Evolutionary conservation across 2,888 invertebrate genomes (phyloP), one percentile per base, ranked within the genome.

Genomic region (Tipula helvola): DNA sequence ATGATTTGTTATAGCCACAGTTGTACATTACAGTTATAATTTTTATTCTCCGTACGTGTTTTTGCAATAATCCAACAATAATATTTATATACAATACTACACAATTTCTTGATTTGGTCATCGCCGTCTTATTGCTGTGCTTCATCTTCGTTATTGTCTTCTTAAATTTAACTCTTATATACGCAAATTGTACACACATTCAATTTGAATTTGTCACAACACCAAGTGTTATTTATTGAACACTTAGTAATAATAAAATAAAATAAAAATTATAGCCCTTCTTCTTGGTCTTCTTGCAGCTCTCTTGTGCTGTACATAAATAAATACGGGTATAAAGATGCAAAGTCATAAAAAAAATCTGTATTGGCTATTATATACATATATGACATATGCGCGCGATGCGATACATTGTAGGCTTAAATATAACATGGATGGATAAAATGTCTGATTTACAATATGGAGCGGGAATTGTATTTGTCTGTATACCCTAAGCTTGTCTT

Each of bases 171-270:
- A 28, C 71, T 71, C 71, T 3, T 28, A 71, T 28, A 71, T 71
- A 28, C 28, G 71, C 44, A 7, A 44, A 44, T 52, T 52, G 52
- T 52, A 71, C 10, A 71, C 71, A 71, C 39, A 39, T 84, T n/a
- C 84, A 84, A 84, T 39, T 39, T 84, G 84, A 36, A 84, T 84
- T 84, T 84, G 84, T 84, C 84, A 41, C 71, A 28, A 71, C 84
- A 84, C 84, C 84, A 84, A 84, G 39, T 84, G 84, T 84, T 84
- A 84, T 84, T 84, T 84, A 84, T 84, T 39, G 84, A 84, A 41
- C 84, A 84, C 84, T 84, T 84, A 84, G 36, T 71, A 10, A 71
- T 28, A 71, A 71, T 71, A 71, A 71, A 71, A 28, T 28, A 71
- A 71, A 12, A 71, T 28, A 8, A 12, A 71, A 71, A 71, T 71